A percentile compares a stretch with the other conserved stretches of the same genome.
phyloP scores from a whole-genome alignment of 35 echinoderm and acorn worm species.

The Apostichopus japonicus region DNA sequence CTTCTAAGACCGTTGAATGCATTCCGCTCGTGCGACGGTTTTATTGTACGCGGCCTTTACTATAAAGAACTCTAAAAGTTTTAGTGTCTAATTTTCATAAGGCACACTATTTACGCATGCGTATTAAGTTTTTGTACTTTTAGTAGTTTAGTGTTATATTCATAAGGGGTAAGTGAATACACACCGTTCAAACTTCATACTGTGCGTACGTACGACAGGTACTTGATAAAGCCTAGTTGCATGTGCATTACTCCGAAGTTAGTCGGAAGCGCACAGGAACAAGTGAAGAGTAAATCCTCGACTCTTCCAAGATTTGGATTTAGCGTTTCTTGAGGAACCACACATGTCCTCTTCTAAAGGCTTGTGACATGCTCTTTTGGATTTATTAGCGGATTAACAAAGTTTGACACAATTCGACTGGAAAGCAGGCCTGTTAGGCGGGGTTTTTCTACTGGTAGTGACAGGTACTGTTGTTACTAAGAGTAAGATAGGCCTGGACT shows the following conservation, averaged over 20 bases:
- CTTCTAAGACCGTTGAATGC: too few relatives aligned
- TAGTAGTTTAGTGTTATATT: background rate
- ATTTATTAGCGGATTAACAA: constrained; percentile 10
- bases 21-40: too few relatives aligned
- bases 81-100: too few relatives aligned
- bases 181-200: too few relatives aligned
- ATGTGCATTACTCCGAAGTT: background rate
- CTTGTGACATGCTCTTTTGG: background rate
- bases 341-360: background rate
- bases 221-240: too few relatives aligned
- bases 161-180: too few relatives aligned
- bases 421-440: background rate
- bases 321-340: background rate
- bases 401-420: background rate
- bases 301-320: background rate
- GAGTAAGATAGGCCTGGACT: background rate
- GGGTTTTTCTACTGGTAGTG: too few relatives aligned
- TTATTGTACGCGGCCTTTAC: too few relatives aligned
- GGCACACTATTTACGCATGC: background rate
- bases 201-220: too few relatives aligned
- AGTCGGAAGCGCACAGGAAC: constrained; percentile 15
- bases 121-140: background rate
- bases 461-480: too few relatives aligned
- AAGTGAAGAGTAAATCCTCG: background rate
- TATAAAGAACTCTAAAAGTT: too few relatives aligned